Conservation (phyloP, 2,113 vertebrate species). For the Globicephala melas region DNA sequence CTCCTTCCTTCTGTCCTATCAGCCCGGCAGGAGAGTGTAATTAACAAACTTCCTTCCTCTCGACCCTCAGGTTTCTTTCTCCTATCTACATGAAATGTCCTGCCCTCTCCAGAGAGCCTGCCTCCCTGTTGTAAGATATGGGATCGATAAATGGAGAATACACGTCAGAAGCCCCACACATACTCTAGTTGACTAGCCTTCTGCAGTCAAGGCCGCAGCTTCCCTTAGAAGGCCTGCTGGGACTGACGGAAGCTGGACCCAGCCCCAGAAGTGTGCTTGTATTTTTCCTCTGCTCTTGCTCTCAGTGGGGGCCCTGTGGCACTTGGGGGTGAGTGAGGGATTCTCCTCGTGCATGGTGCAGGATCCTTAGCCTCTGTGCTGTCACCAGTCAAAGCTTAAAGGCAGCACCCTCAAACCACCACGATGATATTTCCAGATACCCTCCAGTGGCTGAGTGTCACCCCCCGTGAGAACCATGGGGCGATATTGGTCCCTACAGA, state of each 20-base stretch:
- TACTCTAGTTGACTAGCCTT: neutral
- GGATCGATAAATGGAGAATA: neutral
- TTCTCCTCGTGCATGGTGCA: fast-evolving
- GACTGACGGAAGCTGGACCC: fast-evolving
- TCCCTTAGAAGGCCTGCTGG: neutral
- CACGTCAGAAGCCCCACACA: neutral
- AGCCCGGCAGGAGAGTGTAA: neutral
- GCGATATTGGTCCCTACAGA: fast-evolving
- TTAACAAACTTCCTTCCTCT: neutral
- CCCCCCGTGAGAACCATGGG: fast-evolving
- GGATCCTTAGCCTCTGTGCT: fast-evolving
- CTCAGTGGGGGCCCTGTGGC: neutral
- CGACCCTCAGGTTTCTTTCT: neutral
- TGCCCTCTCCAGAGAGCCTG: neutral
- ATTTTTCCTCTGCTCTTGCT: fast-evolving
- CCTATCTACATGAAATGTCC: neutral
- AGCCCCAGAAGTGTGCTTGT: fast-evolving
- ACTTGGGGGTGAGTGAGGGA: fast-evolving
- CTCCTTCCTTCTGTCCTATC: neutral
- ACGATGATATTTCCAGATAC: fast-evolving
- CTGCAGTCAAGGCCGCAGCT: fast-evolving
- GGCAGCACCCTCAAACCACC: neutral
- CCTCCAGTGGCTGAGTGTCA: fast-evolving
- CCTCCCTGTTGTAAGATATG: neutral
- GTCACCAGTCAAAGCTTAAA: neutral